phyloP scores from a whole-genome alignment of 2,113 vertebrate species.

The Lepisosteus oculatus region DNA sequence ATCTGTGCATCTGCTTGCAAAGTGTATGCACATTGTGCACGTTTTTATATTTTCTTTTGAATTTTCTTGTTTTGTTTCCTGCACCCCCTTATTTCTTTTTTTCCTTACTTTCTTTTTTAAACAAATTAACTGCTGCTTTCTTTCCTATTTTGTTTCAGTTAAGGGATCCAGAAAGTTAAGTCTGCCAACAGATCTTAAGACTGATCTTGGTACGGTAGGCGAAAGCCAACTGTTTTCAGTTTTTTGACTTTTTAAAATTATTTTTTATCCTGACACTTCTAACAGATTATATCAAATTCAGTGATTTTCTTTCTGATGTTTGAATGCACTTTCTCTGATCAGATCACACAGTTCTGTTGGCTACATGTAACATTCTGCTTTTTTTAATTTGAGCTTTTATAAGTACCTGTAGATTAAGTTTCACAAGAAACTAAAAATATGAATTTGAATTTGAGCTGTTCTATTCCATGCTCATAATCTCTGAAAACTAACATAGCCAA shows the following conservation, averaged over 20 bases:
- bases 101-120: conserved; percentile 59
- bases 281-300: neutral
- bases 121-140: conserved; percentile 84
- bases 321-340: neutral
- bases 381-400: too few relatives aligned
- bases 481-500: too few relatives aligned
- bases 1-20: conserved; percentile 39
- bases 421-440: too few relatives aligned
- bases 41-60: conserved; percentile 19
- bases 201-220: conserved; percentile 98
- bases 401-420: too few relatives aligned
- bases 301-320: neutral
- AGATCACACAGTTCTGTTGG: conserved; percentile 71
- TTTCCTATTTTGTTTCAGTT: conserved; percentile 98
- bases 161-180: conserved; percentile 99
- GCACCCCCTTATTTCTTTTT: neutral
- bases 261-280: conserved; percentile 36
- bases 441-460: too few relatives aligned
- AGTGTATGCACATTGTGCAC: conserved; percentile 39
- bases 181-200: conserved; percentile 99
- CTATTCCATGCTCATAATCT: neutral
- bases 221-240: conserved; percentile 83
- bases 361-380: conserved; percentile 63
- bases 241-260: conserved; percentile 46
- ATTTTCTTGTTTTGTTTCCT: conserved; percentile 19